A percentile compares a stretch with the other conserved stretches of the same genome.
Evolutionary conservation across 2,888 invertebrate species (phyloP).

Genomic region (Drosophila tripunctata): DNA sequence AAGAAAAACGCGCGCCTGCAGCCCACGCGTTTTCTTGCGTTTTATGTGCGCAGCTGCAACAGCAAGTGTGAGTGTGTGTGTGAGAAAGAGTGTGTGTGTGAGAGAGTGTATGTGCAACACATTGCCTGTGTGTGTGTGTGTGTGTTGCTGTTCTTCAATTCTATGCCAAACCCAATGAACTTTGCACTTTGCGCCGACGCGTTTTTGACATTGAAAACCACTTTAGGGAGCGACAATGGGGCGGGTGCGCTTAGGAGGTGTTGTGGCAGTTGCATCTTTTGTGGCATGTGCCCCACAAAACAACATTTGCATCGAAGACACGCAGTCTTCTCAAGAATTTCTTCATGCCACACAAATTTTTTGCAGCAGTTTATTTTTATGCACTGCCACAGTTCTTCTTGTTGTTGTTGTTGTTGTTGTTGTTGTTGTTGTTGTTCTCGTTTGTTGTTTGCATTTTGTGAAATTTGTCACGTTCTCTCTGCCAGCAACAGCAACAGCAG

Average conservation of each 20-base stretch:
- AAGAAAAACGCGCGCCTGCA: conserved; percentile 18
- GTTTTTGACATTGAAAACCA: conserved; percentile 60
- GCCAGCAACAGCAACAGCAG: conserved; percentile 31
- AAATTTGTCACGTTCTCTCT: conserved; percentile 76
- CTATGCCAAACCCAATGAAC: conserved; percentile 51
- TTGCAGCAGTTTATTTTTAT: conserved; percentile 67
- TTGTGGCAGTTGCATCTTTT: too few species aligned
- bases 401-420: conserved; percentile 14
- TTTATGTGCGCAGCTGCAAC: conserved; percentile 19
- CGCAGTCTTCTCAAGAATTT: conserved; percentile 42
- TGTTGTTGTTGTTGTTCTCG: conserved; percentile 11
- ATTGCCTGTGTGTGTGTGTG: background rate
- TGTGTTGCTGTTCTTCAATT: too few species aligned
- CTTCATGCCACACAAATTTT: conserved; percentile 55
- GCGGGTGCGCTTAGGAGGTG: background rate
- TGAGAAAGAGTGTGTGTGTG: background rate
- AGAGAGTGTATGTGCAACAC: background rate
- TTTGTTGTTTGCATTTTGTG: conserved; percentile 45
- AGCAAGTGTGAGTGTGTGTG: conserved; percentile 5
- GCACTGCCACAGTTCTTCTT: conserved; percentile 42
- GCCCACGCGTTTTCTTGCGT: conserved; percentile 43
- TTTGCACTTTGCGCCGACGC: conserved; percentile 52
- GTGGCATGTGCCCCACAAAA: conserved; percentile 35
- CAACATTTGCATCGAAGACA: conserved; percentile 35
- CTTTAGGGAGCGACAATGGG: conserved; percentile 6